Evolutionary conservation across 2,797 vertebrate genomes (phyloP), one percentile per base, ranked within the genome.

Genomic region (Oreonectes daqikongensis): DNA sequence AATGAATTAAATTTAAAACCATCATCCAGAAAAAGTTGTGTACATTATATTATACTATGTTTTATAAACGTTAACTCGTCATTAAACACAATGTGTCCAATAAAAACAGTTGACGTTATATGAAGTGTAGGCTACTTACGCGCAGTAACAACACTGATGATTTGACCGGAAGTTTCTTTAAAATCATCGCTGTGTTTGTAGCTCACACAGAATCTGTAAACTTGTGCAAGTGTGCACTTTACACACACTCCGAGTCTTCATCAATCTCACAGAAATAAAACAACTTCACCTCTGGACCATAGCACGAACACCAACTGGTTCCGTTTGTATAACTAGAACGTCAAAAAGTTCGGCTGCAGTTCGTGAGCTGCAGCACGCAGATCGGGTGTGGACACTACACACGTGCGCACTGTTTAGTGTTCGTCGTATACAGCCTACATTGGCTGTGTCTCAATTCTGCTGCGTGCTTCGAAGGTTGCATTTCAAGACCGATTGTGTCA

Each of bases 181-280:
- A 74, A 84, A 94, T 88, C 92, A 92, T 93, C 3, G 40, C 82
- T 32, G 60, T 30, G 22, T 46, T 24, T 50, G 57, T 20, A 60
- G 55, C 53, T 71, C 50, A 40, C 22, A 38, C 11, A 2, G 35
- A 18, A 73, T 53, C 32, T 18, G 59, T 74, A 69, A 66, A 38
- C 28, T 24, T 38, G 67, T 68, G 63, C 67, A 38, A 12, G 69
- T 70, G 80, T 75, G 38, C 46, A 30, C 24, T 57, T n/a, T 5
- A 73, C 69, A 11, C 7, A 32, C 26, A 28, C 20, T 17, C 50
- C 5, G 40, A 46, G n/a, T 61, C 57, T 24, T 79, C 67, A 78
- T 52, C 35, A 30, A 68, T 50, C 30, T 30, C 18, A 11, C 1
- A 17, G 9, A 1, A 26, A 18, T 0, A 15, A 3, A 11, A 15